These are phyloP conservation scores for Caenorhabditis macrosperma DNA, from an alignment of 2,888 invertebrate species.

Conservation along the genomic window DNA sequence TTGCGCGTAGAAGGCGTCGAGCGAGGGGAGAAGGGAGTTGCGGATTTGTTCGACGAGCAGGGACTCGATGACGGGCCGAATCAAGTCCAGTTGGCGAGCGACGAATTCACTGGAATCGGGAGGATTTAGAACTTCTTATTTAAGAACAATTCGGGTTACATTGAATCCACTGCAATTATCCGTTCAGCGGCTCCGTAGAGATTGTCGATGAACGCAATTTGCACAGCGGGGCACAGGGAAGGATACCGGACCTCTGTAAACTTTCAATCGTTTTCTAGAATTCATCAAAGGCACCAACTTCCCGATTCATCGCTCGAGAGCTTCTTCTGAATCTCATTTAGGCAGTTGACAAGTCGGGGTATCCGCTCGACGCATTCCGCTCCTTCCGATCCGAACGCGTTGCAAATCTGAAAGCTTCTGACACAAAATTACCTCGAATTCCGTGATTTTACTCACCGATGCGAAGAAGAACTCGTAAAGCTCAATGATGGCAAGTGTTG, in stretches of 20 bases:
- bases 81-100: conserved; percentile 89
- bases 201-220: conserved; percentile 83
- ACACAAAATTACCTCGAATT: too few species aligned
- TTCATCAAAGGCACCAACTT: conserved; percentile 29
- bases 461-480: conserved; percentile 76
- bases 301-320: conserved; percentile 2
- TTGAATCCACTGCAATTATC: conserved; percentile 93
- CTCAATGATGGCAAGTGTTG: conserved; percentile 73
- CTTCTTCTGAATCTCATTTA: conserved; percentile 47
- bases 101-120: conserved; percentile 86
- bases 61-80: conserved; percentile 90
- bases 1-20: conserved; percentile 72
- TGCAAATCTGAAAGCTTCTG: conserved; percentile 61
- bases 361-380: conserved; percentile 43
- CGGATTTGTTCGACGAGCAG: conserved; percentile 83
- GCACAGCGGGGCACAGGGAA: conserved; percentile 62
- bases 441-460: conserved; percentile 60
- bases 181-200: conserved; percentile 90
- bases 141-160: too few species aligned
- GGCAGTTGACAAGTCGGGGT: conserved; percentile 19
- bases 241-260: conserved; percentile 25
- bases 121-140: too few species aligned
- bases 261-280: conserved; percentile 15
- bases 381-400: conserved; percentile 59
- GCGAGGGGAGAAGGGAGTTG: not conserved